Evolutionary conservation across 2,113 vertebrate genomes (phyloP), one percentile per base, ranked within the genome.

Genomic region (Sialia sialis): DNA sequence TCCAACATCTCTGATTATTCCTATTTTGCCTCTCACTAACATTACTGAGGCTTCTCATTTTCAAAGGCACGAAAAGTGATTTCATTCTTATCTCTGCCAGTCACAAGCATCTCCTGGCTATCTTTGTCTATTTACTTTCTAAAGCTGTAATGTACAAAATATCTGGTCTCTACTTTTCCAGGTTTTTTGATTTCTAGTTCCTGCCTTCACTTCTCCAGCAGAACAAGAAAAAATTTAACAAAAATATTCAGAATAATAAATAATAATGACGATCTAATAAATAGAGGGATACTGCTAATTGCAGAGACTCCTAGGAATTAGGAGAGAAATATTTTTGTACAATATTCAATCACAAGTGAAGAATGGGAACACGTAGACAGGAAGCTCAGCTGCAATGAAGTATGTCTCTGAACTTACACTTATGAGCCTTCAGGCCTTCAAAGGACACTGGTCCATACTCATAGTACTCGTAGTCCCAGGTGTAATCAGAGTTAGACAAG

Each of bases 391-490:
- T 59, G 80, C 51, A 11, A 8, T 13, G 10, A 8, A 27, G 16
- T 25, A 6, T 12, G 25, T 25, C 38, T 63, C 34, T 73, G 60
- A 80, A 95, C 99, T 99, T 98, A 99, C 99, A 99, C 98, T 99
- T 99, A 90, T 99, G 98, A 94, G 98, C 99, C 84, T 98, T 99
- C 81, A 99, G 97, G 84, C 99, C 99, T 96, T 99, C 99, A 91
- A 99, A 99, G 2, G 99, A 99, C 95, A 99, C 98, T 0, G 99
- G 99, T 91, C 98, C 98, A 0, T 99, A 98, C 82, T 99, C 99
- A 18, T 99, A 99, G 95, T 99, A 99, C 85, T 99, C 99, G 4
- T 99, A 99, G 87, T 99, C 98, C 99, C 99, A 99, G 87, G 98
- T 98, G 93, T 99, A 99, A 93, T 99, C 98, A 29, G 98, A 97